Evolutionary conservation across 53 echinoderm and acorn worm genomes (phyloP).

Genomic region (Holothuria leucospilota): DNA sequence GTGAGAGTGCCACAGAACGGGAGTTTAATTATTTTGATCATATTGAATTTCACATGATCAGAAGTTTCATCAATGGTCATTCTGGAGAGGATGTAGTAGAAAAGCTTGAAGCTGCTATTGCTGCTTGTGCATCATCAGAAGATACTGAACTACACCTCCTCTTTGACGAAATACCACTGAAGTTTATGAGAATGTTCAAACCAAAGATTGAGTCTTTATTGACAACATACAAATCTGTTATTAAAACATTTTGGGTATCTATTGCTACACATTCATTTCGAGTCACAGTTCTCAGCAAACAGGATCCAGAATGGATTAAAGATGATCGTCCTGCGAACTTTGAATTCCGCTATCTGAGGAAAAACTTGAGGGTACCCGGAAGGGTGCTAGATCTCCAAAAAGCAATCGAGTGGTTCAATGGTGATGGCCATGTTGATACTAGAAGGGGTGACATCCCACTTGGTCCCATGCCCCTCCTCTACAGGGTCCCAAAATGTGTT

Average conservation of each 20-base stretch:
- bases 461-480: conserved; percentile 13
- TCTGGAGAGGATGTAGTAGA: background rate
- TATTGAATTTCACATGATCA: conserved; percentile 16
- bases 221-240: background rate
- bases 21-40: conserved; percentile 27
- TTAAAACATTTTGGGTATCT: conserved; percentile 13
- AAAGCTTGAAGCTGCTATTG: background rate
- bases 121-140: background rate
- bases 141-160: background rate
- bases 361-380: conserved; percentile 18
- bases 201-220: background rate
- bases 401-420: background rate
- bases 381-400: background rate
- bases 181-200: conserved; percentile 3
- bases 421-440: conserved; percentile 23
- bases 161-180: conserved; percentile 23
- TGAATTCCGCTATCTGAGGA: background rate
- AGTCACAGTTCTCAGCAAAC: background rate
- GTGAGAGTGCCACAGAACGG: background rate
- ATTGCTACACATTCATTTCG: conserved; percentile 20
- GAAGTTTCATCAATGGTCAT: background rate
- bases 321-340: background rate
- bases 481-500: conserved; percentile 26
- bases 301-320: conserved; percentile 6
- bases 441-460: conserved; percentile 10